Conservation (phyloP, 2,888 invertebrate species). For the Lasioglossum oenotherae region DNA sequence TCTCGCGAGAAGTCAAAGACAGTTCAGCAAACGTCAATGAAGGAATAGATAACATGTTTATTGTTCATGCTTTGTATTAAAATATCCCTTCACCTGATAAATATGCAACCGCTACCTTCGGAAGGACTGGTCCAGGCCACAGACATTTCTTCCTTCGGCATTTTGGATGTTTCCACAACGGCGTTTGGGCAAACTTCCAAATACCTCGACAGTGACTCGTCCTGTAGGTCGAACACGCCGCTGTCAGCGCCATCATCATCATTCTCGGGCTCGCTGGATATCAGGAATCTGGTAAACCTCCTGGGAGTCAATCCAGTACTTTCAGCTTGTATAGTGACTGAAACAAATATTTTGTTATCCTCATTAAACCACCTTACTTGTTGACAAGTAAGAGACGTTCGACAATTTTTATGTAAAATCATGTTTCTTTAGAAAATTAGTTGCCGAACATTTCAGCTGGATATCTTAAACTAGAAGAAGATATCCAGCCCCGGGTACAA, state of each 20-base stretch:
- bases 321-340: constrained; percentile 89
- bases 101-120: constrained; percentile 93
- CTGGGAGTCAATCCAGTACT: constrained; percentile 87
- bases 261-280: constrained; percentile 89
- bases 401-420: background rate
- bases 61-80: constrained; percentile 48
- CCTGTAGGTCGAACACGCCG: constrained; percentile 80
- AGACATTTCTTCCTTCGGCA: constrained; percentile 93
- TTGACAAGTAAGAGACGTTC: background rate
- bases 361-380: background rate
- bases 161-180: constrained; percentile 91
- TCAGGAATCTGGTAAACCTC: constrained; percentile 92
- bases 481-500: too few relatives aligned
- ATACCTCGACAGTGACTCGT: constrained; percentile 88
- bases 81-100: constrained; percentile 88
- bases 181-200: constrained; percentile 94
- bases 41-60: background rate
- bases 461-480: too few relatives aligned
- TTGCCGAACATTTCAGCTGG: too few relatives aligned
- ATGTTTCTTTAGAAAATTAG: background rate
- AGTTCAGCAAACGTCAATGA: background rate
- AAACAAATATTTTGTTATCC: constrained; percentile 35
- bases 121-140: constrained; percentile 96
- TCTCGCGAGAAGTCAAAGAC: background rate
- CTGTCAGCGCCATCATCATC: constrained; percentile 82